phyloP scores from a whole-genome alignment of 2,113 vertebrate species.

The Cynoglossus semilaevis region DNA sequence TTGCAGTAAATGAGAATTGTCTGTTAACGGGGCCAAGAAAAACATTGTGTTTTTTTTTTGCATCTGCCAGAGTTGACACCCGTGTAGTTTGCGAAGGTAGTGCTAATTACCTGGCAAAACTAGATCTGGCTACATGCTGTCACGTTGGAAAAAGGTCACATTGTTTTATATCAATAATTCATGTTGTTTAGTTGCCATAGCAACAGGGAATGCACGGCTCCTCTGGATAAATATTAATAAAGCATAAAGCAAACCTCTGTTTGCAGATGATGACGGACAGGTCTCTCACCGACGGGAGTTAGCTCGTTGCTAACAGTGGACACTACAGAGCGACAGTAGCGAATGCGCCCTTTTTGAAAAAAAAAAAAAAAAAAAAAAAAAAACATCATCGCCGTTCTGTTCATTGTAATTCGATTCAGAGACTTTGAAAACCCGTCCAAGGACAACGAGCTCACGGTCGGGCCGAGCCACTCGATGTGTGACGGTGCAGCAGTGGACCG shows the following conservation, averaged over 20 bases:
- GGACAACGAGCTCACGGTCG: too few relatives aligned
- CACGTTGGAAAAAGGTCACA: background rate
- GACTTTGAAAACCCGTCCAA: too few relatives aligned
- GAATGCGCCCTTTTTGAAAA: too few relatives aligned
- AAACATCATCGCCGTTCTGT: too few relatives aligned
- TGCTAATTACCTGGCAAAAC: slow-evolving; percentile 1
- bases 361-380: too few relatives aligned
- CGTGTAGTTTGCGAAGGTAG: background rate
- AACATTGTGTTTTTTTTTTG: too few relatives aligned
- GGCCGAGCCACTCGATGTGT: too few relatives aligned
- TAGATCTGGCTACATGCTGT: background rate
- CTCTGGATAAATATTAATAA: background rate
- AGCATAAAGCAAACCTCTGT: background rate
- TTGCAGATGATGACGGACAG: background rate
- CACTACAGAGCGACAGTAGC: too few relatives aligned
- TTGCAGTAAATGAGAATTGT: background rate
- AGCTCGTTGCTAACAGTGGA: too few relatives aligned
- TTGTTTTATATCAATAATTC: background rate
- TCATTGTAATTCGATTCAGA: too few relatives aligned
- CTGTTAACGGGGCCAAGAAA: background rate
- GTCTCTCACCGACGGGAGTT: too few relatives aligned
- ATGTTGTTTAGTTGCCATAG: background rate
- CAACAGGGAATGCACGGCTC: background rate
- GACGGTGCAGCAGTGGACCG: too few relatives aligned
- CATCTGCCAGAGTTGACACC: background rate